Percentiles rank a stretch among this genome's conserved stretches.
Evolutionary conservation across 30 jellyfish, hydroid and myxozoan genomes (phyloP).

Genomic region (Euphysa ruthae): DNA sequence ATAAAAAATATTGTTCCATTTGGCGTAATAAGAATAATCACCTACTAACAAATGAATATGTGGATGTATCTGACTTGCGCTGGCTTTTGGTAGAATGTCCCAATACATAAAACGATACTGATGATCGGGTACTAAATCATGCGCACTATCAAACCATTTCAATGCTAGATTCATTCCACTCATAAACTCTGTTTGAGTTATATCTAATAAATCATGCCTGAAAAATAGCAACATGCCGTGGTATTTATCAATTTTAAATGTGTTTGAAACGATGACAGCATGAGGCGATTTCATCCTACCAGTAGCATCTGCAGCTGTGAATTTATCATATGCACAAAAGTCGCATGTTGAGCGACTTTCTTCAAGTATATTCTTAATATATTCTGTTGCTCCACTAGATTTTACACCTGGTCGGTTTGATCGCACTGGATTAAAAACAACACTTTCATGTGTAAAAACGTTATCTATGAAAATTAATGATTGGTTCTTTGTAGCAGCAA

Average conservation of each 20-base stretch:
- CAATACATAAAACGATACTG: constrained; percentile 74
- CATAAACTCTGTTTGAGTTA: constrained; percentile 46
- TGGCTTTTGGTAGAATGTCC: constrained; percentile 87
- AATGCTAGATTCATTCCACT: constrained; percentile 68
- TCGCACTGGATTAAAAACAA: constrained; percentile 89
- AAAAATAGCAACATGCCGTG: constrained; percentile 75
- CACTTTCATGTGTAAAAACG: constrained; percentile 69
- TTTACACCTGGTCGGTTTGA: constrained; percentile 85
- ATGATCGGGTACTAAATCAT: constrained; percentile 54
- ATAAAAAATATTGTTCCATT: constrained; percentile 61
- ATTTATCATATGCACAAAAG: constrained; percentile 58
- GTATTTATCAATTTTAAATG: constrained; percentile 73
- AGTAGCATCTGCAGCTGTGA: constrained; percentile 65
- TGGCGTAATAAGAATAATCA: constrained; percentile 62
- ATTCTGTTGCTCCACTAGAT: constrained; percentile 43
- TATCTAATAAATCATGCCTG: constrained; percentile 52
- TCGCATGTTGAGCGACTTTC: constrained; percentile 40
- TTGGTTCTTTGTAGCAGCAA: constrained; percentile 62
- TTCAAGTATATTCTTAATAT: constrained; percentile 24
- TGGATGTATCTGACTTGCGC: constrained; percentile 97
- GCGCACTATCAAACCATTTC: constrained; percentile 63
- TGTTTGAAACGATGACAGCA: constrained; percentile 68
- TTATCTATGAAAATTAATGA: constrained; percentile 67
- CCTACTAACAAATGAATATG: constrained; percentile 82
- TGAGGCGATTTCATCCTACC: constrained; percentile 69